Base-by-base conservation (phyloP, 2,113 vertebrate genomes). In the Meriones unguiculatus region DNA sequence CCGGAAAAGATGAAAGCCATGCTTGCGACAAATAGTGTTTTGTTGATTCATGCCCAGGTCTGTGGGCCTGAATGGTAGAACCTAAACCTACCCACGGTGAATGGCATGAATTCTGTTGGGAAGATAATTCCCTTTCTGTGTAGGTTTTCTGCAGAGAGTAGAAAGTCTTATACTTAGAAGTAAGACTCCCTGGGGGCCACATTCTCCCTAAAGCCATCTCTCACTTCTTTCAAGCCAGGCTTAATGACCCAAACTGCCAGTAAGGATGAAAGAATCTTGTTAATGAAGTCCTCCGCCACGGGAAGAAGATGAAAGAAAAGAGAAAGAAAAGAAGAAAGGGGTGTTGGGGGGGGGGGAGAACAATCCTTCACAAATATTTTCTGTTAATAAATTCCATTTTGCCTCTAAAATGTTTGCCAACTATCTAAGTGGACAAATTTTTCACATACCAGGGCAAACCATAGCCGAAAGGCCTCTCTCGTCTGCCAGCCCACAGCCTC, bases 361-460 rank as follows among this genome's bases (percentile, higher is more conserved):
- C 95, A 98, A 96, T 93, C 95, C 96, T 97, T 97, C 97, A 98
- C 98, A 98, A 98, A 98, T 98, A 98, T 98, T 98, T 98, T 98
- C 94, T 97, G 97, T 98, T 98, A 98, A 98, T 98, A 99, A 98
- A 98, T 98, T 98, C 98, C 98, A 98, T 98, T 99, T 98, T 98
- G 98, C 96, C 97, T 98, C 97, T 97, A 97, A 98, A 98, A 98
- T 93, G 92, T 98, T 98, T 98, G 98, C 98, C 98, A 99, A 89
- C 97, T 98, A 97, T 98, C 97, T 97, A 98, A 98, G 98, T 97
- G 98, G 98, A 96, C 98, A 98, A 95, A 98, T 98, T 98, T 98
- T 98, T 98, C 95, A 97, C 98, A 98, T 98, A 98, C 98, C 98
- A 98, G 96, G 64, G 94, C 97, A 96, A 96, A 96, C 38, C 0